phyloP scores from a whole-genome alignment of 2,113 vertebrate genomes.

The Seriola rivoliana region DNA sequence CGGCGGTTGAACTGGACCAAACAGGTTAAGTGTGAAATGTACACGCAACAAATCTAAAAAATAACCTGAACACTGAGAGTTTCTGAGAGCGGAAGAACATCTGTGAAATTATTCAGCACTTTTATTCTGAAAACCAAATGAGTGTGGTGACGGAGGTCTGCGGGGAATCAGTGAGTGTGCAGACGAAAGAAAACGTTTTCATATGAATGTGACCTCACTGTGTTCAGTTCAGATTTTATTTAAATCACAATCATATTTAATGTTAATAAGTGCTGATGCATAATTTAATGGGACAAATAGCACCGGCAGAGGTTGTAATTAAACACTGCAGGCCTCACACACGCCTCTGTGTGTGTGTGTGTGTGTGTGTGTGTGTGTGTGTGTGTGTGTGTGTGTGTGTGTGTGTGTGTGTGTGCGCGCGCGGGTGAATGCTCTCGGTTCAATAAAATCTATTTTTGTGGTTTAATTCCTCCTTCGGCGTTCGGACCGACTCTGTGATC shows the following conservation, averaged over 20 bases:
- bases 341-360: constrained; percentile 12
- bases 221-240: constrained; percentile 46
- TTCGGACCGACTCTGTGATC: constrained; percentile 10
- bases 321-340: constrained; percentile 14
- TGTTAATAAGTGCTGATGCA: constrained; percentile 65
- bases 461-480: constrained; percentile 26
- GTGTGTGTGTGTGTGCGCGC: neutral
- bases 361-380: neutral
- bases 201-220: constrained; percentile 17
- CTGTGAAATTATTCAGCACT: neutral
- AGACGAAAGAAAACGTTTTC: constrained; percentile 11
- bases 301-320: constrained; percentile 41
- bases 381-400: constrained; percentile 17
- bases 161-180: constrained; percentile 7
- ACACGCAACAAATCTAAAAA: neutral
- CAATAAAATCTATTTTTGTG: constrained; percentile 28
- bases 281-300: constrained; percentile 62
- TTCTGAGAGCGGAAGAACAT: neutral
- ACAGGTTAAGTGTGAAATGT: neutral
- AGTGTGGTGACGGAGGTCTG: neutral
- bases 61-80: neutral
- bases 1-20: neutral
- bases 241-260: constrained; percentile 49
- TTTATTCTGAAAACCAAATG: too few species aligned
- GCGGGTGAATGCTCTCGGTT: constrained; percentile 14